Conservation (phyloP, 2,888 invertebrate genomes). For the Homarus gammarus region DNA sequence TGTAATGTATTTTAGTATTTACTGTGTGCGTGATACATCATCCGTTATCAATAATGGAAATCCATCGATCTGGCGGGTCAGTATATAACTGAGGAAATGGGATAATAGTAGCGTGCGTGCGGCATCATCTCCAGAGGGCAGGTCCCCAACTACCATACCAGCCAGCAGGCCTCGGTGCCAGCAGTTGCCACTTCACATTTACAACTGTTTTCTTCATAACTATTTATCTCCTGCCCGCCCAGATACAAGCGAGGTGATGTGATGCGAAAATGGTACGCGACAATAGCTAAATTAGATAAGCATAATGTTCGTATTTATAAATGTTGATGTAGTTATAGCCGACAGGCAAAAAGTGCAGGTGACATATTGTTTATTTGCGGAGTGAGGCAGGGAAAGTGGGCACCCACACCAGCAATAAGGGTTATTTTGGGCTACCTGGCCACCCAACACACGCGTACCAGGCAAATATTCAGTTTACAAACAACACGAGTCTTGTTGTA, state of each 20-base stretch:
- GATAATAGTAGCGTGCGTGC: background rate
- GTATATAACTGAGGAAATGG: background rate
- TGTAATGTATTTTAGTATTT: background rate
- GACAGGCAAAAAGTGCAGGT: background rate
- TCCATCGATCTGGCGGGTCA: too few species aligned
- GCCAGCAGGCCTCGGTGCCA: background rate
- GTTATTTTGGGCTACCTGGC: constrained; percentile 24
- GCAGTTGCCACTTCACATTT: constrained; percentile 1
- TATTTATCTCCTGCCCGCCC: background rate
- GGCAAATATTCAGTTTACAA: too few species aligned
- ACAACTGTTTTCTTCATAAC: too few species aligned
- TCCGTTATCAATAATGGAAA: too few species aligned
- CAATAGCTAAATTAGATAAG: too few species aligned
- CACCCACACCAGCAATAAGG: background rate
- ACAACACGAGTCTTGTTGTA: too few species aligned
- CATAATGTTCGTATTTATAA: too few species aligned
- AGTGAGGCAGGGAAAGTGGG: background rate
- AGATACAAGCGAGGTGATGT: background rate
- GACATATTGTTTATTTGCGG: background rate
- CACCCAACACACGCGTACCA: too few species aligned
- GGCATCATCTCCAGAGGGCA: background rate
- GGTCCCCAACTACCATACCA: background rate
- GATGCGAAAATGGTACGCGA: background rate
- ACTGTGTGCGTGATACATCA: too few species aligned
- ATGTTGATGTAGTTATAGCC: too few species aligned